Base-by-base conservation (phyloP, 2,888 invertebrate species). In the Spialia ferax region DNA sequence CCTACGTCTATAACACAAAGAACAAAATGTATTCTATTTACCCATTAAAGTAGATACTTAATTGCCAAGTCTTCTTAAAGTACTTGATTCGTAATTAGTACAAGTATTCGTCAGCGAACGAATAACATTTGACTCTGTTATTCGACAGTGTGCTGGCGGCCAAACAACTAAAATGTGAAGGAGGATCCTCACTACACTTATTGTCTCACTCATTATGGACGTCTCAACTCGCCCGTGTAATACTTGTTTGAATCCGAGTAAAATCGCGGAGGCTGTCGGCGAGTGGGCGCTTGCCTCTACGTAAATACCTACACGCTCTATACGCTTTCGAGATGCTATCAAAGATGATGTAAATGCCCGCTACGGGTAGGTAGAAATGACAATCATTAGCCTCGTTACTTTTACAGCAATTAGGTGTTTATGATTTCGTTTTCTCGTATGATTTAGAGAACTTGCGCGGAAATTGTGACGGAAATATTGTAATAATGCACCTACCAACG, bases 221-320 rank as follows among this genome's bases (percentile, higher is more conserved):
- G 76, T 81, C 80, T 84, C 79, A 85, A 89, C 81, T 87, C 80
- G 80, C 81, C 85, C 85, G 89, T 81, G 81, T 89, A 85, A 88
- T 88, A 87, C 82, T 80, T 79, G 84, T 81, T 81, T 84, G 85
- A 83, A 85, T 86, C 82, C 83, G 79, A 71, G 75, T 77, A 86
- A 87, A 88, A 87, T 86, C 84, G 52, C 52, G 52, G 45, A 48
- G 45, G 45, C 45, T 48, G 45, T 48, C 45, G 45, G 77, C 77
- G 77, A 84, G 85, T 88, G 86, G 86, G 88, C 85, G 89, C 87
- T 84, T 32, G 62, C 15, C 85, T 88, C 85, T 87, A 89, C 87
- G 89, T 89, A 89, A 90, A 91, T 89, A 84, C 86, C 87, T 89
- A 86, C 88, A 89, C 87, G 87, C 87, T 85, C 79, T 75, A 82